Conservation (phyloP, 2,797 vertebrate species). For the Intellagama lesueurii region DNA sequence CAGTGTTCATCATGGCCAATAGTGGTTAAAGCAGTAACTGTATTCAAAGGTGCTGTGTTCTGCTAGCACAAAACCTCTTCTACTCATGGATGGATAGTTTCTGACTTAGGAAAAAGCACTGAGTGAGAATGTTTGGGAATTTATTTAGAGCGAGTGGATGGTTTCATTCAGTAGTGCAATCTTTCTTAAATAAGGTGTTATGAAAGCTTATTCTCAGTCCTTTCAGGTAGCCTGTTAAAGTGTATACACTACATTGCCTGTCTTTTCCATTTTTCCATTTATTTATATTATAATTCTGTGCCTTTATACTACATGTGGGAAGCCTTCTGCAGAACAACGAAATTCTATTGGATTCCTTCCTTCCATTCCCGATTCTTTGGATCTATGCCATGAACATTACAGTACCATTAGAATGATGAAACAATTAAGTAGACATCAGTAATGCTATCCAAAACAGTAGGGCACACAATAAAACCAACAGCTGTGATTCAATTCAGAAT, state of each 20-base stretch:
- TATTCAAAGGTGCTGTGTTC: neutral
- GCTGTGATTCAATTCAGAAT: neutral
- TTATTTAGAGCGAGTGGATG: neutral
- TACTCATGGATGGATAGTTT: neutral
- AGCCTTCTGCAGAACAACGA: neutral
- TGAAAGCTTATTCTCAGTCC: neutral
- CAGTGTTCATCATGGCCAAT: neutral
- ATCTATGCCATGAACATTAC: neutral
- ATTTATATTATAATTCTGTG: neutral
- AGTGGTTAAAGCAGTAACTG: neutral
- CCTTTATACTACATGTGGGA: neutral
- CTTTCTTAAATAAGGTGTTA: neutral
- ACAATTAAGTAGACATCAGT: slow-evolving; percentile 15
- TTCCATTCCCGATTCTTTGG: neutral
- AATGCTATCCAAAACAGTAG: neutral
- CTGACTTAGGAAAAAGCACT: neutral
- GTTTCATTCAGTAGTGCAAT: neutral
- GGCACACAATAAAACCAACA: neutral
- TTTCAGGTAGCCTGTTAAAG: neutral
- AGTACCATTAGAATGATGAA: neutral
- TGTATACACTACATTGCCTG: neutral
- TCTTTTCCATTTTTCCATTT: neutral
- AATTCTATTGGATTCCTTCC: neutral
- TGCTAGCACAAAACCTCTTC: neutral
- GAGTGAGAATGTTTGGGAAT: neutral